phyloP scores from a whole-genome alignment of 1,140 invertebrate genomes.

The Bombus pyrosoma region DNA sequence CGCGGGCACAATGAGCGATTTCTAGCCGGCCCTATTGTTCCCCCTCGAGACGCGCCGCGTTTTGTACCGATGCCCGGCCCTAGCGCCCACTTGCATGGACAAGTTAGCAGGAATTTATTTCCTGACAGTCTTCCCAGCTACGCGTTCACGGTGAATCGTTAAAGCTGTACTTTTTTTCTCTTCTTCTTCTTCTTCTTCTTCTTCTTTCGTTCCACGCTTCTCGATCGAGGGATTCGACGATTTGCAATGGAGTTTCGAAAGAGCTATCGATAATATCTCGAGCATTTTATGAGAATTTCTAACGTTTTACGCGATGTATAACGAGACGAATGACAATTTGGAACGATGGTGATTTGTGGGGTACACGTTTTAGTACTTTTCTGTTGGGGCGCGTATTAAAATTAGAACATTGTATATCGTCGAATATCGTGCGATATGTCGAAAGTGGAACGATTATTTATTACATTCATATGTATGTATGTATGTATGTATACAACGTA shows the following conservation, averaged over 20 bases:
- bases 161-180: background rate
- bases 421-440: too few relatives aligned
- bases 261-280: too few relatives aligned
- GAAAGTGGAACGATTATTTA: too few relatives aligned
- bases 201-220: background rate
- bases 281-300: too few relatives aligned
- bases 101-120: conserved; percentile 64
- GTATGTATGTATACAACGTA: too few relatives aligned
- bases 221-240: background rate
- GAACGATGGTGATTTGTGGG: too few relatives aligned
- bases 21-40: conserved; percentile 75
- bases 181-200: background rate
- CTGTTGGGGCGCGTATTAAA: too few relatives aligned
- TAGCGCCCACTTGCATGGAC: conserved; percentile 59
- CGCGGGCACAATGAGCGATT: conserved; percentile 76
- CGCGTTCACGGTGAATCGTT: background rate
- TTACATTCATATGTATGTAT: too few relatives aligned
- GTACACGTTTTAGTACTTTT: too few relatives aligned
- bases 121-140: conserved; percentile 21
- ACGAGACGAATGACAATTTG: too few relatives aligned
- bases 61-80: conserved; percentile 62
- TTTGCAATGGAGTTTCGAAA: background rate
- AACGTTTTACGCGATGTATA: too few relatives aligned
- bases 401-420: too few relatives aligned
- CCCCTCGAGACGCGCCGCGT: conserved; percentile 68